These are phyloP conservation scores for Phortica magna DNA, from an alignment of 2,888 invertebrate species.

Conservation along the genomic window DNA sequence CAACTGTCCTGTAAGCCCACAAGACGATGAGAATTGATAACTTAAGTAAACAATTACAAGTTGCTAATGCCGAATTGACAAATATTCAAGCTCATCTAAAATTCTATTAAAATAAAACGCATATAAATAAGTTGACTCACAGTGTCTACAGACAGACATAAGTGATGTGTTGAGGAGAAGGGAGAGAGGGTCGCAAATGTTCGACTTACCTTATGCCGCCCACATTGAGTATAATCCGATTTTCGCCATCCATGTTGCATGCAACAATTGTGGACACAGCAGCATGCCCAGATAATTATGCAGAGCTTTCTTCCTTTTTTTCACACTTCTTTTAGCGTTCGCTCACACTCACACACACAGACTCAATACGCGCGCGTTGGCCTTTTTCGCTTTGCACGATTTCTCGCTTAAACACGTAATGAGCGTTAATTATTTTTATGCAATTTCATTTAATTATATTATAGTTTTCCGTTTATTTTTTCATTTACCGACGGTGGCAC, in stretches of 20 bases:
- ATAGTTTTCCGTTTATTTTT: not conserved
- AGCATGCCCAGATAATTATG: slow-evolving; percentile 59
- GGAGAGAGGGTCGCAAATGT: not conserved
- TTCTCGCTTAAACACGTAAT: not conserved
- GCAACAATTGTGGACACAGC: slow-evolving; percentile 65
- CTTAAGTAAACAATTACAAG: slow-evolving; percentile 20
- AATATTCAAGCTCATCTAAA: slow-evolving; percentile 8
- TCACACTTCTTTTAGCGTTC: not conserved
- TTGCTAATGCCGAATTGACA: not conserved
- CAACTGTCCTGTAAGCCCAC: slow-evolving; percentile 2
- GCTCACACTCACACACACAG: slow-evolving; percentile 4
- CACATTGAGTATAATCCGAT: slow-evolving; percentile 95
- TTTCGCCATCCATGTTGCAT: slow-evolving; percentile 90
- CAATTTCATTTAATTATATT: slow-evolving; percentile 6
- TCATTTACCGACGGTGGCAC: not conserved
- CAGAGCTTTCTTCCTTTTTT: not conserved
- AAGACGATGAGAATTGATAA: slow-evolving; percentile 5
- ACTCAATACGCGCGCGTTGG: not conserved
- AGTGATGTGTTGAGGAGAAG: not conserved
- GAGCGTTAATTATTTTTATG: slow-evolving; percentile 15
- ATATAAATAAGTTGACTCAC: not conserved
- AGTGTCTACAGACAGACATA: not conserved
- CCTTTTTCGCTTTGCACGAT: not conserved
- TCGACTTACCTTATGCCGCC: slow-evolving; percentile 88
- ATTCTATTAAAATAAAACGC: not conserved